Evolutionary conservation across 2,888 invertebrate species (phyloP).

Genomic region (Strigamia maritima): DNA sequence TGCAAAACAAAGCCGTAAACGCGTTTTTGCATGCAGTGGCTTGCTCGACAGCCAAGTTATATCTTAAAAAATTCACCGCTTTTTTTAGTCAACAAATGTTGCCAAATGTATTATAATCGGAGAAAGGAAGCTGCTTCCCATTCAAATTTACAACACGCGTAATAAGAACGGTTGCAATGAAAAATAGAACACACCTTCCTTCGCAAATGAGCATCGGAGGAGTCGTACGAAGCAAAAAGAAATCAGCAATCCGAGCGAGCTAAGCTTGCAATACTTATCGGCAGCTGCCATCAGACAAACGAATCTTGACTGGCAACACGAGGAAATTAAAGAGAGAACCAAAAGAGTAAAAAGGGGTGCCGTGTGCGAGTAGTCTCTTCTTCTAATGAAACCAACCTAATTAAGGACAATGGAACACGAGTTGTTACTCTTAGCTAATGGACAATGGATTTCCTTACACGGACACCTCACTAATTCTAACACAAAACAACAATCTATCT

Average conservation of each 20-base stretch:
- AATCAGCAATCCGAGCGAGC: conserved; percentile 5
- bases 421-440: conserved; percentile 32
- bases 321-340: conserved; percentile 22
- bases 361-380: conserved; percentile 21
- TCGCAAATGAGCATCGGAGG: conserved; percentile 11
- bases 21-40: neutral
- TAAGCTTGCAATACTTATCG: conserved; percentile 22
- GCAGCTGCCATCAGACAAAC: conserved; percentile 31
- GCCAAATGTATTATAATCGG: conserved; percentile 22
- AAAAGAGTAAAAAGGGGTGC: conserved; percentile 20
- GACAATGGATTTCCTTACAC: conserved; percentile 31
- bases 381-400: conserved; percentile 30
- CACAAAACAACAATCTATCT: conserved; percentile 22
- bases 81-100: conserved; percentile 15
- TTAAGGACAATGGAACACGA: conserved; percentile 32
- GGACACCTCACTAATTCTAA: conserved; percentile 34
- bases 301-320: conserved; percentile 27
- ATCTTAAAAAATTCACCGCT: conserved; percentile 11
- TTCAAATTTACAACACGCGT: conserved; percentile 25
- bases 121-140: conserved; percentile 10
- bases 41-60: neutral
- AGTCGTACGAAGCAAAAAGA: conserved; percentile 21
- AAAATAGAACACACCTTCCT: conserved; percentile 19
- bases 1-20: conserved; percentile 22
- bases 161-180: conserved; percentile 16